Evolutionary conservation across 2,888 invertebrate species (phyloP), one percentile per base, ranked within the genome.

Genomic region (Troides helena): DNA sequence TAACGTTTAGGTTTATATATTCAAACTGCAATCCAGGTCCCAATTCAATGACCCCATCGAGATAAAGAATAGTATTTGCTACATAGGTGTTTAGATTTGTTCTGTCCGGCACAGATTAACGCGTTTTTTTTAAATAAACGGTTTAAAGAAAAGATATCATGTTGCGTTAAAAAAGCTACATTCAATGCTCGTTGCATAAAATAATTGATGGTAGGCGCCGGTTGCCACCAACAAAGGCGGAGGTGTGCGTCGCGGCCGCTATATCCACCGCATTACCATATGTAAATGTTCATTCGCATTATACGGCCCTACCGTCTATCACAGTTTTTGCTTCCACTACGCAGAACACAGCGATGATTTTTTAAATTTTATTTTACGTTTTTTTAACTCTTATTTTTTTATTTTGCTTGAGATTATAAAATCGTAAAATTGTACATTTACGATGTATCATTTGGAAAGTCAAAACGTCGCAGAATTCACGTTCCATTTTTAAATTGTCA

Each of bases 281-380:
- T 89, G 88, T 83, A 85, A 89, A 88, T 88, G 73, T 73, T 77
- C 74, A 77, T 78, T 77, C 79, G 81, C 81, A 83, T 83, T 81
- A 82, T 82, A 82, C 81, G 81, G 78, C 76, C 76, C 74, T 77
- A 79, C 78, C 78, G 78, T 80, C 65, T 62, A 12, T 25, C 36
- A n/a, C 63, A 30, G 57, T 70, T 67, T 68, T 67, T 71, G 65
- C 65, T 36, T 46, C 53, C 50, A 23, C 53, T 30, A 66, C 30
- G 50, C 63, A 53, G 50, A 50, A 53, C 18, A 43, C 46, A n/a
- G 14, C 17, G 46, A 59, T 59, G 46, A 65, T 65, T 46, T 59
- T 66, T 58, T 46, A 59, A 17, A 23, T n/a, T 58, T 25, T n/a
- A n/a, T 58, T 25, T 12, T 23, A 12, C 23, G 10, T 58, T 58